Evolutionary conservation across 2,888 invertebrate genomes (phyloP), one percentile per base, ranked within the genome.

Genomic region (Leptura quadrifasciata): DNA sequence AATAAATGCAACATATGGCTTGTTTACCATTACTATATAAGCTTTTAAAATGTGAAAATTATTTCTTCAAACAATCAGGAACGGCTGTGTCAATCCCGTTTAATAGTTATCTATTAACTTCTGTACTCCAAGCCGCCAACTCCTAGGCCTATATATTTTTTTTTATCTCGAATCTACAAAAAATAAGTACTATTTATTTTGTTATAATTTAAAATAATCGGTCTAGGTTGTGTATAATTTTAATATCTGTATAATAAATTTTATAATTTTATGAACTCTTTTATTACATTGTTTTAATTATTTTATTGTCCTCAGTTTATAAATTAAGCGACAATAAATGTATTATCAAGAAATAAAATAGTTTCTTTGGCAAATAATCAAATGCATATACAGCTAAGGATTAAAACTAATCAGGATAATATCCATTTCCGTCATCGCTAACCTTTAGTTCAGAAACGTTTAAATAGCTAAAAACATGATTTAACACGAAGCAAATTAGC

Each of bases 231-330:
- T 69, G 57, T 69, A 31, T 54, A 58, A 69, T 18, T 31, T 69
- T 57, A 69, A 68, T 68, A 68, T 57, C 68, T 57, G 31, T 57
- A 58, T 69, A 76, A 79, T 76, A 79, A 78, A 77, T 57, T 78
- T 80, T 76, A 76, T 80, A 80, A 79, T 75, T 80, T 80, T 80
- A 80, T 80, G 80, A 80, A 80, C 80, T 80, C 76, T 74, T 79
- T 79, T 79, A 80, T 80, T 76, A 74, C 72, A 74, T 77, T 77
- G 77, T 72, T 79, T 77, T 76, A 75, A 80, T 78, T 77, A 79
- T 80, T 80, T 78, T 79, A 80, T 78, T 77, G 77, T 77, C 78
- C 75, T 67, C 69, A 73, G 76, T 78, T 72, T 76, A 79, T 79
- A 76, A 78, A 80, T 80, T 76, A 80, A 75, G 27, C 60, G 54